Conservation (phyloP, 2,888 invertebrate species). For the Ochropleura plecta region DNA sequence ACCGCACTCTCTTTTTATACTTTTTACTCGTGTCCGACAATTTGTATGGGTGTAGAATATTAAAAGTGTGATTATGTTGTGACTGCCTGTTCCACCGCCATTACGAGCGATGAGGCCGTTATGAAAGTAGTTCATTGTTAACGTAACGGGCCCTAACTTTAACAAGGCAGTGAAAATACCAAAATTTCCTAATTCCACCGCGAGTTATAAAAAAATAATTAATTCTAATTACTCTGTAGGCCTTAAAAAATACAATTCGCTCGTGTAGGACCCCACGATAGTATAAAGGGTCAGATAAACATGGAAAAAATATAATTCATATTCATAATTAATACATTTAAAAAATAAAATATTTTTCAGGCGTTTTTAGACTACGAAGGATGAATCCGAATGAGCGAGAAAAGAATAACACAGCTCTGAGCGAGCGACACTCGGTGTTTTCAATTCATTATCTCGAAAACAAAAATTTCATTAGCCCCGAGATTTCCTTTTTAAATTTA, state of each 20-base stretch:
- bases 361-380: conserved; percentile 80
- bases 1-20: conserved; percentile 66
- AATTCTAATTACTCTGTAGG: conserved; percentile 74
- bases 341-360: conserved; percentile 77
- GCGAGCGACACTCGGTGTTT: conserved; percentile 86
- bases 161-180: conserved; percentile 49
- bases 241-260: conserved; percentile 74
- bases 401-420: conserved; percentile 85
- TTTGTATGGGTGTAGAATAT: conserved; percentile 59
- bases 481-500: conserved; percentile 90
- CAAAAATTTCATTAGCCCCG: conserved; percentile 90
- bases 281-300: conserved; percentile 82
- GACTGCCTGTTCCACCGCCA: conserved; percentile 38
- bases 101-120: conserved; percentile 55
- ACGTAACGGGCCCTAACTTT: conserved; percentile 46
- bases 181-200: conserved; percentile 51
- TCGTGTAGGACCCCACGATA: conserved; percentile 73
- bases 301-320: conserved; percentile 81
- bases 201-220: conserved; percentile 67
- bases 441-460: conserved; percentile 91
- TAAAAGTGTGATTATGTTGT: conserved; percentile 58
- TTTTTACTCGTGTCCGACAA: conserved; percentile 63
- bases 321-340: conserved; percentile 87
- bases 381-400: conserved; percentile 88
- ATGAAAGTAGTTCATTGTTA: conserved; percentile 55